A percentile compares a stretch with the other conserved stretches of the same genome.
Evolutionary conservation across 2,888 invertebrate genomes (phyloP).

Genomic region (Pterobdella sp.): DNA sequence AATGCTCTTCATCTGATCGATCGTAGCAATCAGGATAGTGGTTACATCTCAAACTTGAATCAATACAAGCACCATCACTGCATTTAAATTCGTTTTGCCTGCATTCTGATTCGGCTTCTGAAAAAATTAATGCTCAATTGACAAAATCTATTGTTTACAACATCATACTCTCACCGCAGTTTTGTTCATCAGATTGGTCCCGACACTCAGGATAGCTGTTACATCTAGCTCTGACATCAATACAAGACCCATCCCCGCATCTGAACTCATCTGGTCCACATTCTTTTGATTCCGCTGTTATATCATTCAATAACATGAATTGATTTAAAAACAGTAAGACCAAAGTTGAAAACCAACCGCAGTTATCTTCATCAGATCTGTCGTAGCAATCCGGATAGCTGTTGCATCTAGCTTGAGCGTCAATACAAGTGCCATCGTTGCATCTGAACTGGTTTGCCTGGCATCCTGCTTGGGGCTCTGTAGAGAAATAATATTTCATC

Average conservation of each 20-base stretch:
- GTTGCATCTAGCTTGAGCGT: conserved; percentile 57
- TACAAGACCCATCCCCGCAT: conserved; percentile 62
- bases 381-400: conserved; percentile 86
- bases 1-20: too few relatives aligned
- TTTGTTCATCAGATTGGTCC: conserved; percentile 50
- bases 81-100: conserved; percentile 31
- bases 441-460: conserved; percentile 32
- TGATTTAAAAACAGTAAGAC: neutral
- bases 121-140: neutral
- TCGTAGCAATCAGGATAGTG: conserved; percentile 86
- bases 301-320: neutral
- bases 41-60: conserved; percentile 50
- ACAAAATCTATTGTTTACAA: neutral
- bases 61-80: conserved; percentile 31
- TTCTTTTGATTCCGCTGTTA: neutral
- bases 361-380: conserved; percentile 75
- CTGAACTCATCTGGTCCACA: conserved; percentile 39
- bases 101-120: neutral
- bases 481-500: neutral
- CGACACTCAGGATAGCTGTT: conserved; percentile 49
- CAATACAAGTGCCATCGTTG: conserved; percentile 34
- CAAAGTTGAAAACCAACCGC: conserved; percentile 53
- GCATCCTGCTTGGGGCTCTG: conserved; percentile 25
- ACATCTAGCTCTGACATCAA: conserved; percentile 63
- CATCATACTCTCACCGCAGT: conserved; percentile 39